phyloP scores from a whole-genome alignment of 2,113 vertebrate species.

The Petrocephalus zakoni region DNA sequence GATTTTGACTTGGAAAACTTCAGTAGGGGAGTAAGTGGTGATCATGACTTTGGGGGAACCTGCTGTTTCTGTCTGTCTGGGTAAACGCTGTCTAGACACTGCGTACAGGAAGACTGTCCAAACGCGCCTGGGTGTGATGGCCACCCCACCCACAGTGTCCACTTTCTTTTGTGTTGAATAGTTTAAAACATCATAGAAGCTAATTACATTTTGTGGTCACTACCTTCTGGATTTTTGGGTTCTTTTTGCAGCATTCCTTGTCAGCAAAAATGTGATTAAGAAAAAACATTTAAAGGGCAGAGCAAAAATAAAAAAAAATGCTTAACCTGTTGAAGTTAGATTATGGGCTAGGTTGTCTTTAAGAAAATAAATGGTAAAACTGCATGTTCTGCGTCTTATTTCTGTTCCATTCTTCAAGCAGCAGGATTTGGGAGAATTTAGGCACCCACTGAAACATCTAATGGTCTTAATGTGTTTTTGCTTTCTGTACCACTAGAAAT shows the following conservation, averaged over 20 bases:
- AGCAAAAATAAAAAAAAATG: conserved; percentile 56
- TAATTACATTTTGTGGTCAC: conserved; percentile 95
- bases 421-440: neutral
- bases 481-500: neutral
- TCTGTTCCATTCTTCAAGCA: conserved; percentile 28
- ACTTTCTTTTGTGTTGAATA: conserved; percentile 79
- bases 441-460: neutral
- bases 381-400: conserved; percentile 48
- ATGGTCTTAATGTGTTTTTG: neutral
- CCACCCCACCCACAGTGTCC: conserved; percentile 69
- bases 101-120: conserved; percentile 76
- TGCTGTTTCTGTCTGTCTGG: conserved; percentile 64
- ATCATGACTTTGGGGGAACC: conserved; percentile 62
- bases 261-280: conserved; percentile 96
- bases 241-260: conserved; percentile 96
- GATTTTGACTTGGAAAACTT: conserved; percentile 70
- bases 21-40: conserved; percentile 46
- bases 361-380: conserved; percentile 98
- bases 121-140: conserved; percentile 79
- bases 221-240: conserved; percentile 90
- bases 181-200: conserved; percentile 92
- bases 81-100: conserved; percentile 72
- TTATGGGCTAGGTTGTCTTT: conserved; percentile 90
- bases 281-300: conserved; percentile 56
- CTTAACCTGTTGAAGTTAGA: conserved; percentile 83